Evolutionary conservation across 2,113 vertebrate genomes (phyloP), one percentile per base, ranked within the genome.

Genomic region (Campylorhamphus procurvoides): DNA sequence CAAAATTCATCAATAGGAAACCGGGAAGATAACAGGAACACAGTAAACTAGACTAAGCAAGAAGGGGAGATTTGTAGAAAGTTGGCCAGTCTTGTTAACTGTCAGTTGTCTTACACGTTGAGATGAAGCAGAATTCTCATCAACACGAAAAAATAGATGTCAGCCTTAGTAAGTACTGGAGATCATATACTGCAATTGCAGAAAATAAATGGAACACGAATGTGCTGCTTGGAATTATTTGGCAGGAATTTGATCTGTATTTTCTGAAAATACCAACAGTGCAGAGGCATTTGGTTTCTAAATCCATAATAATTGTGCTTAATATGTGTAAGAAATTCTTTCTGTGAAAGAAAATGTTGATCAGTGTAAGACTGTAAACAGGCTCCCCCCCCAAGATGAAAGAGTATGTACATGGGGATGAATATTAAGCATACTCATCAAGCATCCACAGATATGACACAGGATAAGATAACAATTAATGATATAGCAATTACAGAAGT

Each of bases 211-310:
- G 35, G 28, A 93, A 63, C 33, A 49, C 12, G 72, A 73, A 67
- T 60, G 8, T 69, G 23, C 84, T 84, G 37, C 40, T 74, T 82
- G 27, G n/a, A 80, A 62, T 53, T 81, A 89, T 68, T 87, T 88
- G 29, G 44, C 46, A 73, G 28, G 20, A 84, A 74, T 87, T 87
- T 89, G 52, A 52, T 84, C 69, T 31, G 33, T 62, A 77, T 68
- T 66, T 82, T 84, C 60, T 90, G 80, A 93, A 95, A 89, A 83
- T 85, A 88, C 20, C 46, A 84, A 35, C 78, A 87, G 49, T 58
- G n/a, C 92, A 91, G 60, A 90, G 66, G 19, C 67, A 84, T 92
- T 90, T 95, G 40, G 29, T 89, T 90, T 71, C 49, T 72, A 92
- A 89, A 68, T 12, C 39, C 4, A 0, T 40, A 77, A 49, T 80